Conservation (phyloP, 2,888 invertebrate genomes). For the Opisthograptis luteolata region DNA sequence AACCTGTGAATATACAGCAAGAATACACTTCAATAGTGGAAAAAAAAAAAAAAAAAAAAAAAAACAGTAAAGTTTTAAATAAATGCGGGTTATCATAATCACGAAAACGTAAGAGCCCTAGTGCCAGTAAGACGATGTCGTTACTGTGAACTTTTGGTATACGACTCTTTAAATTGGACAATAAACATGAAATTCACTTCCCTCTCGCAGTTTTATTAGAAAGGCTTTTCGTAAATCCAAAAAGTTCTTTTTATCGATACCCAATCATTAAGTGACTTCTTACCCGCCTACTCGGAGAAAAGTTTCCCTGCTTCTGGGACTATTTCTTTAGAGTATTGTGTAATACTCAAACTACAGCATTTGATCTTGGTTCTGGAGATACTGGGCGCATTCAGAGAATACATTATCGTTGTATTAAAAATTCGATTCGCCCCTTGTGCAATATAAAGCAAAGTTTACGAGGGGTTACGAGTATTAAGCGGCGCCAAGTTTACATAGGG, state of each 20-base stretch:
- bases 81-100: slow-evolving; percentile 8
- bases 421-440: slow-evolving; percentile 60
- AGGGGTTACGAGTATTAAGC: slow-evolving; percentile 55
- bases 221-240: slow-evolving; percentile 36
- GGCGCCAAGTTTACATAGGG: slow-evolving; percentile 55
- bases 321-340: slow-evolving; percentile 30
- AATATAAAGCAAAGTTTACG: slow-evolving; percentile 62
- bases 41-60: neutral
- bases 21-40: slow-evolving; percentile 31
- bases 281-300: slow-evolving; percentile 20
- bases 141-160: slow-evolving; percentile 48
- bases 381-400: slow-evolving; percentile 45
- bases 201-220: slow-evolving; percentile 43
- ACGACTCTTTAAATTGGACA: slow-evolving; percentile 50
- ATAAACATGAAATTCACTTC: slow-evolving; percentile 49
- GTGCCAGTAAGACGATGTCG: slow-evolving; percentile 42
- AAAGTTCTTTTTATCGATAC: slow-evolving; percentile 38
- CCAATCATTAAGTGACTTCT: slow-evolving; percentile 36
- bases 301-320: slow-evolving; percentile 23
- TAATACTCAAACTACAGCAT: slow-evolving; percentile 17
- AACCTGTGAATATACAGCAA: slow-evolving; percentile 40
- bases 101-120: slow-evolving; percentile 27
- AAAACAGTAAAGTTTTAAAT: slow-evolving; percentile 1
- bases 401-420: slow-evolving; percentile 67
- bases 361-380: slow-evolving; percentile 21